Evolutionary conservation across 2,888 invertebrate genomes (phyloP).

Genomic region (Apotomis turbidana): DNA sequence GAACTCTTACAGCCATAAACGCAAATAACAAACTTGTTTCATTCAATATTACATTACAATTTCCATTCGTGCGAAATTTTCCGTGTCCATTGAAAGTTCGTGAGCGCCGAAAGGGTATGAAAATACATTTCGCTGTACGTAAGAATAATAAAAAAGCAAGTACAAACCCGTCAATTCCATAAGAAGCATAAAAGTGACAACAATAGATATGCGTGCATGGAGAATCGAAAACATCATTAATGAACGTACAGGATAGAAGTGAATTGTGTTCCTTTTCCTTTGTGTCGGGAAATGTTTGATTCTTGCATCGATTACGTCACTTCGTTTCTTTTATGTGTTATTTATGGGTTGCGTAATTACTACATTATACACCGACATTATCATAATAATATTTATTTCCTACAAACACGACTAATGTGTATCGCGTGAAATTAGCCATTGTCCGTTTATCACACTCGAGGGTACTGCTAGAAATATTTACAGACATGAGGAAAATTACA

Average conservation of each 20-base stretch:
- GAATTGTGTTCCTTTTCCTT: conserved; percentile 37
- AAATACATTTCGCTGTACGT: conserved; percentile 24
- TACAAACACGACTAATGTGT: conserved; percentile 6
- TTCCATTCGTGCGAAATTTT: conserved; percentile 17
- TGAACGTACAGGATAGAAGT: conserved; percentile 31
- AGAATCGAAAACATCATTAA: conserved; percentile 35
- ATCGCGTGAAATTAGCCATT: conserved; percentile 1
- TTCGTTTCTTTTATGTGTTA: conserved; percentile 28
- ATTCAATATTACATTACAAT: conserved; percentile 30
- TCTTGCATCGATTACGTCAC: conserved; percentile 34
- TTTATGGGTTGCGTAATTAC: conserved; percentile 18
- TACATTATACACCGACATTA: not conserved
- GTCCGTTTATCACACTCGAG: not conserved
- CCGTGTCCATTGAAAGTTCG: conserved; percentile 27
- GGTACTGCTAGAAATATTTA: not conserved
- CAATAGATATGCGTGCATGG: conserved; percentile 24
- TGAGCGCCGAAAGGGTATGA: conserved; percentile 18
- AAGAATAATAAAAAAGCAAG: conserved; percentile 25
- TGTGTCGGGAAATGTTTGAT: conserved; percentile 36
- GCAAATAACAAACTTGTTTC: conserved; percentile 17
- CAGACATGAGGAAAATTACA: not conserved
- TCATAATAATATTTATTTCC: not conserved
- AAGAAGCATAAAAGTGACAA: conserved; percentile 29
- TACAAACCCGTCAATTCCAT: conserved; percentile 26
- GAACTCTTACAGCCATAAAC: conserved; percentile 10